Evolutionary conservation across 2,888 invertebrate genomes (phyloP).

Genomic region (Rhimphoctona megacephalus): DNA sequence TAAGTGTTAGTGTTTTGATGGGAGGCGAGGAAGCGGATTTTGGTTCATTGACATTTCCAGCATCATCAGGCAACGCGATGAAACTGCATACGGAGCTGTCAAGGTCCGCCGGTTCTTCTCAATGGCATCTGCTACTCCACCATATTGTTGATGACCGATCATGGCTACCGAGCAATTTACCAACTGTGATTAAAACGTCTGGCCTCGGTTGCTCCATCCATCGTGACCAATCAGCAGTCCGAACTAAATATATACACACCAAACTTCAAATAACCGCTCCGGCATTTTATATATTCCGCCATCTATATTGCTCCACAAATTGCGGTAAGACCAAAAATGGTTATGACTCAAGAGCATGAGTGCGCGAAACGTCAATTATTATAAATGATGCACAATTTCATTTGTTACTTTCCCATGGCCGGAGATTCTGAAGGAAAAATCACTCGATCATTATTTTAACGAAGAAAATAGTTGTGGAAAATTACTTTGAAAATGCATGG

Average conservation of each 20-base stretch:
- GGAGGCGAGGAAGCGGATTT: constrained; percentile 40
- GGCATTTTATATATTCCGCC: constrained; percentile 35
- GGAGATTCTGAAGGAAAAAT: constrained; percentile 2
- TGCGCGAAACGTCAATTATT: constrained; percentile 36
- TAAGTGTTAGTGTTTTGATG: not conserved
- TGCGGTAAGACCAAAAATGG: constrained; percentile 45
- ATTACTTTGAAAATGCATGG: not conserved
- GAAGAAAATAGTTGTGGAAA: constrained; percentile 2
- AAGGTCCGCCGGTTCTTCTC: constrained; percentile 81
- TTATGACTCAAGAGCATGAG: not conserved
- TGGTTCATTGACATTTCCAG: constrained; percentile 80
- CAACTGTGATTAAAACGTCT: constrained; percentile 78
- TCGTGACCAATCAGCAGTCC: constrained; percentile 35
- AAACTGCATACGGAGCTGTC: constrained; percentile 73
- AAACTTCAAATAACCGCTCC: constrained; percentile 34
- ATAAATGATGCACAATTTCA: constrained; percentile 20
- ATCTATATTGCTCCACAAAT: constrained; percentile 21
- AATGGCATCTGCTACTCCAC: constrained; percentile 73
- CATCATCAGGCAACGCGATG: constrained; percentile 70
- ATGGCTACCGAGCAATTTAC: constrained; percentile 78
- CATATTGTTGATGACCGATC: constrained; percentile 66
- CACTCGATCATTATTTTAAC: not conserved
- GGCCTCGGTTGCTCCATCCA: constrained; percentile 73
- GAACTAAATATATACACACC: constrained; percentile 40
- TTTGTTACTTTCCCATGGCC: constrained; percentile 11